A percentile compares a stretch with the other conserved stretches of the same genome.
Evolutionary conservation across 1,140 invertebrate genomes (phyloP).

Genomic region (Aleiodes sp.): DNA sequence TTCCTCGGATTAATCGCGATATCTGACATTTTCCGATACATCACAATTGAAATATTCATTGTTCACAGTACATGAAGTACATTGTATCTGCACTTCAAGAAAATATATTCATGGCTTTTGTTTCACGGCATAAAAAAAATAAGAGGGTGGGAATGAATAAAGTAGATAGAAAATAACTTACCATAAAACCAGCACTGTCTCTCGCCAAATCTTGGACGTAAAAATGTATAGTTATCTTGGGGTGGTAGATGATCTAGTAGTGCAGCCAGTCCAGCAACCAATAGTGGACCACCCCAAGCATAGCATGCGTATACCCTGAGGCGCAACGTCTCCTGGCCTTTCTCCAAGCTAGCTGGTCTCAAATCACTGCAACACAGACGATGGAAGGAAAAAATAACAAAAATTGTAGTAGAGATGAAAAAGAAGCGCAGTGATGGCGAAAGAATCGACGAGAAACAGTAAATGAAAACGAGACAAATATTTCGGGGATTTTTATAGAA

Average conservation of each 20-base stretch:
- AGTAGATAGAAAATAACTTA: conserved; percentile 50
- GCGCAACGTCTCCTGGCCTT: conserved; percentile 80
- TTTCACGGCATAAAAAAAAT: too few relatives aligned
- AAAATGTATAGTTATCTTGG: conserved; percentile 67
- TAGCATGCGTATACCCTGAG: conserved; percentile 81
- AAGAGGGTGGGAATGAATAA: too few relatives aligned
- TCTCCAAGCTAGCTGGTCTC: conserved; percentile 81
- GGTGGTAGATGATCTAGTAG: conserved; percentile 74
- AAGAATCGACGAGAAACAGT: background rate
- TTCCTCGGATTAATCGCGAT: too few relatives aligned
- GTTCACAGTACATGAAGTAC: too few relatives aligned
- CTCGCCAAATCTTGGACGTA: conserved; percentile 79
- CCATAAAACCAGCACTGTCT: conserved; percentile 84
- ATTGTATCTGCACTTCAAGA: too few relatives aligned
- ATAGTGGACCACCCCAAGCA: conserved; percentile 81
- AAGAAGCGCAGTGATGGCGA: background rate
- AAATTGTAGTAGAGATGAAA: background rate
- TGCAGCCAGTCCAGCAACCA: conserved; percentile 76
- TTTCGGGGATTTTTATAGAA: background rate
- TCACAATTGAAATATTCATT: too few relatives aligned
- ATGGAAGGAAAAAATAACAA: conserved; percentile 29
- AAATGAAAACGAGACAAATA: background rate
- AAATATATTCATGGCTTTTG: too few relatives aligned
- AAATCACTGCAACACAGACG: conserved; percentile 74
- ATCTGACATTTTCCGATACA: too few relatives aligned